Evolutionary conservation across 1,140 invertebrate genomes (phyloP).

Genomic region (Hesperophylax magnus): DNA sequence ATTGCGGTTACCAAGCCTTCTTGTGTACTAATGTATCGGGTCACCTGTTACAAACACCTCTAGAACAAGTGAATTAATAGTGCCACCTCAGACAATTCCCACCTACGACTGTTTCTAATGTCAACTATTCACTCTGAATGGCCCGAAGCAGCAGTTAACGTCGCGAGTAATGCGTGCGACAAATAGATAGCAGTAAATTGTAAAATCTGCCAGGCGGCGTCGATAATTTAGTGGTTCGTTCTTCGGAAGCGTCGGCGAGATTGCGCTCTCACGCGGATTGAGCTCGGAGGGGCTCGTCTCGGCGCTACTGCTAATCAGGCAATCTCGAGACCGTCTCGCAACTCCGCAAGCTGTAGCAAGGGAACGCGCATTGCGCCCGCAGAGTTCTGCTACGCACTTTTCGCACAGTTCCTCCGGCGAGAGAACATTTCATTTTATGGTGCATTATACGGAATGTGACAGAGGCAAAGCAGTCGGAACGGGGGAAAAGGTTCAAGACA

Average conservation of each 20-base stretch:
- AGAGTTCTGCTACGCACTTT: too few species aligned
- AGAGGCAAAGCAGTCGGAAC: not conserved
- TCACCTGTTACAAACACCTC: too few species aligned
- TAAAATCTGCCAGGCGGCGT: not conserved
- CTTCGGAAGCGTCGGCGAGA: not conserved
- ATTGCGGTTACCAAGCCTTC: too few species aligned
- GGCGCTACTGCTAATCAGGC: not conserved
- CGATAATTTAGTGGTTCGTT: not conserved
- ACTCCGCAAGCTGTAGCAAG: too few species aligned
- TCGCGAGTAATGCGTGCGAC: constrained; percentile 2
- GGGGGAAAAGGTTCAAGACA: not conserved
- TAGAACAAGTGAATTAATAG: too few species aligned
- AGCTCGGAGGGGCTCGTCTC: not conserved
- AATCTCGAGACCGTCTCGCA: not conserved
- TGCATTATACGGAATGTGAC: too few species aligned
- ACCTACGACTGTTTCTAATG: not conserved
- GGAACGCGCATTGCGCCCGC: too few species aligned
- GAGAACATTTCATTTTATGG: too few species aligned
- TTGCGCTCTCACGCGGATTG: not conserved
- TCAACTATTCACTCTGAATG: constrained; percentile 1
- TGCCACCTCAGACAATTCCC: too few species aligned
- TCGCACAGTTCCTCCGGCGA: too few species aligned
- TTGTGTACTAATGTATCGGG: too few species aligned
- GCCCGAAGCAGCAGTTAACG: not conserved
- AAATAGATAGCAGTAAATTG: constrained; percentile 12